Base-by-base conservation (phyloP, 2,888 invertebrate genomes). In the Phrixothrix hirtus region DNA sequence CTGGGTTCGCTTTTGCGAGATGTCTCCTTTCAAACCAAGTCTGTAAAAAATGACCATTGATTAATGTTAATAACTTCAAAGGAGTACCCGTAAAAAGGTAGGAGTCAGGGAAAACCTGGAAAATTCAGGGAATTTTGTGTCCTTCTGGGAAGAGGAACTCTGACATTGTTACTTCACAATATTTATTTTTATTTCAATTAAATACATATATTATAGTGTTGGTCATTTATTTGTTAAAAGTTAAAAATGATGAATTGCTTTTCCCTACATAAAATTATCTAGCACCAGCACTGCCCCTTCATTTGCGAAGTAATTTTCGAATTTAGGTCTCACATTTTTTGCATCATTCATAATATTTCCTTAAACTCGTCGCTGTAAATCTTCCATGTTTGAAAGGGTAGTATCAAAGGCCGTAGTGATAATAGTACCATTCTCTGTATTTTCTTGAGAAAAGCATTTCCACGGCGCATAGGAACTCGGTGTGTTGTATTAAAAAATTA, bases 251-350 rank as follows among this genome's bases (percentile, higher is more conserved):
- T 27, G 9, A 27, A n/a, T 27, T n/a, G 5, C 9, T 27, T 7
- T n/a, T 9, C 9, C 27, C 9, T 27, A 27, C 9, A 27, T 12
- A 25, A 12, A 14, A 12, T 15, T 43, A 21, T 43, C 2, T 29
- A 50, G 57, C 57, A 50, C 55, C 15, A 50, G 36, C 15, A 57
- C 54, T 41, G 41, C 38, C 31, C 56, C 52, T 7, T 38, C 39
- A 30, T 39, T 42, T 35, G 35, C 42, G 29, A 51, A 56, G 48
- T 52, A 48, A 52, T 41, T 21, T 41, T 43, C 39, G 35, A 48
- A 44, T 16, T 49, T 16, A 7, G 46, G 21, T 48, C 43, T 57
- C 12, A 54, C 27, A n/a, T 7, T 21, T 27, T 45, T 38, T 7
- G 37, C 45, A 15, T 14, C 36, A 37, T 9, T 6, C 30, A 37